Percentiles rank a stretch among this genome's conserved stretches.
phyloP scores from a whole-genome alignment of 2,797 vertebrate species.

The Prionace glauca region DNA sequence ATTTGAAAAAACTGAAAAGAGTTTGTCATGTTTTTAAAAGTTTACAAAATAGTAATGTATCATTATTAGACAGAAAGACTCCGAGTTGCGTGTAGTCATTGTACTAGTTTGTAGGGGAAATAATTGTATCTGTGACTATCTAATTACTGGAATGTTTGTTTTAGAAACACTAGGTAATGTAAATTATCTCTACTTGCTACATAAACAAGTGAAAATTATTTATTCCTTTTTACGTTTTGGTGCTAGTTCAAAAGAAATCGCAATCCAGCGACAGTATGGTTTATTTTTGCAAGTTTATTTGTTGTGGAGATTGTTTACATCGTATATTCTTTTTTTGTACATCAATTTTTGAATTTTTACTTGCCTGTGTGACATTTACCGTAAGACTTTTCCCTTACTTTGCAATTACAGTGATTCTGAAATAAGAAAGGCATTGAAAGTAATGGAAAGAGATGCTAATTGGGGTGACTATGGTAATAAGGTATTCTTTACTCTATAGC shows the following conservation, averaged over 20 bases:
- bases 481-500: not conserved
- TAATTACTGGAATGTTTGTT: slow-evolving; percentile 16
- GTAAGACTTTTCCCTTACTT: not conserved
- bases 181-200: not conserved
- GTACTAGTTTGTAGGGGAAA: not conserved
- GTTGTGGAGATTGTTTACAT: not conserved
- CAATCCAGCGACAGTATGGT: not conserved
- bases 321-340: not conserved
- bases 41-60: slow-evolving; percentile 25
- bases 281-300: not conserved
- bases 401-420: not conserved
- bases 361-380: not conserved
- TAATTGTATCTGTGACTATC: not conserved
- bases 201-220: not conserved
- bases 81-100: not conserved
- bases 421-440: not conserved
- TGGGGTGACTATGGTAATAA: not conserved
- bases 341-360: not conserved
- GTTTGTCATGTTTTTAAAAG: slow-evolving; percentile 30
- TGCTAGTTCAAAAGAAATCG: not conserved
- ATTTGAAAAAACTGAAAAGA: slow-evolving; percentile 12
- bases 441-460: not conserved
- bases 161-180: slow-evolving; percentile 5
- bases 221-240: not conserved
- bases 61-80: not conserved